Conservation (phyloP, 2,113 vertebrate species). For the Otolemur garnettii region DNA sequence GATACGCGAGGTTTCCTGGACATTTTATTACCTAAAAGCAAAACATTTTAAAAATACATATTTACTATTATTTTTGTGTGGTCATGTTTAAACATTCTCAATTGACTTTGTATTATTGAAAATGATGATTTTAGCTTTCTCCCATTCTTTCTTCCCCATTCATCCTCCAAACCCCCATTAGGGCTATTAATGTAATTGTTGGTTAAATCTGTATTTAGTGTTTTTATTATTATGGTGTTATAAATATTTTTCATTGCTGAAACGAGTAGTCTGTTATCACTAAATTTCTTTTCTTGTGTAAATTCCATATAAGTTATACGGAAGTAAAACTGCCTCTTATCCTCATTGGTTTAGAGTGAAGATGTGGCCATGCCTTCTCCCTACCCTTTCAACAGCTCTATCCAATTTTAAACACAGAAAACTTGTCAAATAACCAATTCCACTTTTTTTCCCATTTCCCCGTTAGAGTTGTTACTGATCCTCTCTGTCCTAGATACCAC, state of each 20-base stretch:
- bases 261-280: not conserved
- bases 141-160: not conserved
- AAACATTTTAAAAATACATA: not conserved
- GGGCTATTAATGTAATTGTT: not conserved
- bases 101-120: not conserved
- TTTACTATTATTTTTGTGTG: not conserved
- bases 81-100: not conserved
- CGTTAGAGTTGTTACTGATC: not conserved
- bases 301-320: not conserved
- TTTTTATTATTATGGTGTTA: not conserved
- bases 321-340: not conserved
- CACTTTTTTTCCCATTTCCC: not conserved
- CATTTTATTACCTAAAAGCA: not conserved
- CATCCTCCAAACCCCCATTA: not conserved
- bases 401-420: not conserved
- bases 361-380: not conserved
- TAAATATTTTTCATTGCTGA: not conserved
- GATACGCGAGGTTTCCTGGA: not conserved
- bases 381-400: not conserved
- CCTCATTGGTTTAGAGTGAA: not conserved
- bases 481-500: not conserved
- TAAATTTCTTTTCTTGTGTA: not conserved
- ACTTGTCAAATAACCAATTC: not conserved
- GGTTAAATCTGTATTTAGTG: not conserved
- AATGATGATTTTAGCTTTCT: not conserved